These are phyloP conservation scores for Cryptoblepharus egeriae DNA, from an alignment of 2,797 vertebrate species.

Conservation along the genomic window DNA sequence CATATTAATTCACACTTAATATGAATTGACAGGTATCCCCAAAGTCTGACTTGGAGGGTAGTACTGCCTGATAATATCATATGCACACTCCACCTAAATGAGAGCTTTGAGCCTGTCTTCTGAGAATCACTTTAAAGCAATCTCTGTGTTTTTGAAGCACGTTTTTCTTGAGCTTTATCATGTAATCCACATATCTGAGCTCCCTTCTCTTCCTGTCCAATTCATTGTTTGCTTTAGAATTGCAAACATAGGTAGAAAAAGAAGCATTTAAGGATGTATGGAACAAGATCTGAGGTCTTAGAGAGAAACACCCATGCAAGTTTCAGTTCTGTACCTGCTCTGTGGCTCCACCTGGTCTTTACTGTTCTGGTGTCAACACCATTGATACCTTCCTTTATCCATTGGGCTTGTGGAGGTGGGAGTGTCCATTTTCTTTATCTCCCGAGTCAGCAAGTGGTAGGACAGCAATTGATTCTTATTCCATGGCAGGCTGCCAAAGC, in stretches of 20 bases:
- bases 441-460: conserved; percentile 6
- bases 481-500: conserved; percentile 55
- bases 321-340: background rate
- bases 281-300: background rate
- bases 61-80: too few species aligned
- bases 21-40: background rate
- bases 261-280: background rate
- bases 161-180: background rate
- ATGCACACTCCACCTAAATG: too few species aligned
- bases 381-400: background rate
- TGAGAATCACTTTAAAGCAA: background rate
- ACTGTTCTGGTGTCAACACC: background rate
- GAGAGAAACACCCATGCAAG: background rate
- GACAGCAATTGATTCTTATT: conserved; percentile 44
- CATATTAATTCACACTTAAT: background rate
- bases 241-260: too few species aligned
- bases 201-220: background rate
- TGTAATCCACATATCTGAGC: background rate
- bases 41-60: background rate
- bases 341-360: background rate
- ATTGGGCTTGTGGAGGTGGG: background rate
- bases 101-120: background rate
- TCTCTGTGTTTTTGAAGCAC: background rate
- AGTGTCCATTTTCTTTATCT: background rate
- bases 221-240: background rate